Evolutionary conservation across 2,888 invertebrate genomes (phyloP).

Genomic region (Fragum fragum): DNA sequence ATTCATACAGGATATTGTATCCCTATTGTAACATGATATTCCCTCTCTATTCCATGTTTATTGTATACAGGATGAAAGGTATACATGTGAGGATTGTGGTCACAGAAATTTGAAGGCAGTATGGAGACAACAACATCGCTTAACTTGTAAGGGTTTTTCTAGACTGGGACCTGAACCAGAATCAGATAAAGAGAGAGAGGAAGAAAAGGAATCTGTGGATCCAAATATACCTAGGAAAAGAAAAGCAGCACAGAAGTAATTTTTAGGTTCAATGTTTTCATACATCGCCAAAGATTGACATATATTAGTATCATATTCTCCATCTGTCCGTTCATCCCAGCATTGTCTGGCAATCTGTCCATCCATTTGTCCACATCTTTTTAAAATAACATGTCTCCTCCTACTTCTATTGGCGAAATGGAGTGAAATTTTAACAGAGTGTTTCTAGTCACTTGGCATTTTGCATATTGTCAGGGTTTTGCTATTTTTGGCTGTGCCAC

Average conservation of each 20-base stretch:
- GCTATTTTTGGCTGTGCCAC: no score
- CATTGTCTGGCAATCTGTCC: no score
- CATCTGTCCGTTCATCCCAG: no score
- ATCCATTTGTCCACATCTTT: background rate
- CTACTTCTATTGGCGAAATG: background rate
- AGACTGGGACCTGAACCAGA: background rate
- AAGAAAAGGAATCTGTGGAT: constrained; percentile 5
- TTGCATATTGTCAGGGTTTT: no score
- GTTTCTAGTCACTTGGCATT: no score
- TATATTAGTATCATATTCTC: no score
- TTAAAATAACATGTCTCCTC: background rate
- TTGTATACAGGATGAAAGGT: constrained; percentile 58
- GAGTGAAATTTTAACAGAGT: background rate
- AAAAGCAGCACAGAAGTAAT: constrained; percentile 57
- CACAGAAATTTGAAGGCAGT: constrained; percentile 40
- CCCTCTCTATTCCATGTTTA: no score
- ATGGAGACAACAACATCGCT: constrained; percentile 39
- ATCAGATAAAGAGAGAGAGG: background rate
- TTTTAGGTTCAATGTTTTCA: no score
- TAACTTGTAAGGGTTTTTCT: background rate
- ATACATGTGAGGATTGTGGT: constrained; percentile 59
- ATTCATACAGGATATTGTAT: no score
- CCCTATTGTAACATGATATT: no score
- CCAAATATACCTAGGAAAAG: constrained; percentile 23
- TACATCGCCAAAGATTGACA: no score